Evolutionary conservation across 92 coral and sea anemone species (phyloP).

Genomic region (Bergia puertoricense): DNA sequence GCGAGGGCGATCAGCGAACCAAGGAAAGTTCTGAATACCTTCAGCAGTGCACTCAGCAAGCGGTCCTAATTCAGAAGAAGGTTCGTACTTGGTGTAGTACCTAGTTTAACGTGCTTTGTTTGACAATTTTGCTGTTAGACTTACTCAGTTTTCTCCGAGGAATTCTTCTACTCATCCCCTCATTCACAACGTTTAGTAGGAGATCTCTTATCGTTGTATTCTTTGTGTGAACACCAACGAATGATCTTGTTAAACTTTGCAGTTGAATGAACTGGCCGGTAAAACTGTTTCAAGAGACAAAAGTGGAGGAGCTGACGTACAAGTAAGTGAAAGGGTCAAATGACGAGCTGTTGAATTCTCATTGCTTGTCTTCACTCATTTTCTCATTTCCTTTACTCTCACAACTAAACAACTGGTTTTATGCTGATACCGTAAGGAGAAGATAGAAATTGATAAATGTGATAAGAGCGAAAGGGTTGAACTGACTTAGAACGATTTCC

Average conservation of each 20-base stretch:
- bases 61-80: slow-evolving; percentile 94
- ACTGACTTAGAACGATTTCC: too few relatives aligned
- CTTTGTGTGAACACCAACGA: not conserved
- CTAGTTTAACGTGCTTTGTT: not conserved
- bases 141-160: not conserved
- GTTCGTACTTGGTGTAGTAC: slow-evolving; percentile 47
- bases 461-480: too few relatives aligned
- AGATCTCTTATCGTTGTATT: not conserved
- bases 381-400: too few relatives aligned
- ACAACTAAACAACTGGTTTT: too few relatives aligned
- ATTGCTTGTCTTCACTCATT: not conserved
- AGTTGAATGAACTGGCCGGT: slow-evolving; percentile 92
- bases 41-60: slow-evolving; percentile 96
- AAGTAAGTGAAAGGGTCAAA: not conserved
- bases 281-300: slow-evolving; percentile 47
- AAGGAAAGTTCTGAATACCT: slow-evolving; percentile 95
- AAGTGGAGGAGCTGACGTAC: slow-evolving; percentile 32
- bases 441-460: too few relatives aligned
- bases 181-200: not conserved
- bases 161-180: not conserved
- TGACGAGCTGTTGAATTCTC: too few relatives aligned
- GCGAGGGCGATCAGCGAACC: slow-evolving; percentile 88
- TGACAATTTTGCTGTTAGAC: too few relatives aligned
- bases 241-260: not conserved
- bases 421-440: too few relatives aligned